Conservation (phyloP, 2,797 vertebrate species). For the Trematomus bernacchii region DNA sequence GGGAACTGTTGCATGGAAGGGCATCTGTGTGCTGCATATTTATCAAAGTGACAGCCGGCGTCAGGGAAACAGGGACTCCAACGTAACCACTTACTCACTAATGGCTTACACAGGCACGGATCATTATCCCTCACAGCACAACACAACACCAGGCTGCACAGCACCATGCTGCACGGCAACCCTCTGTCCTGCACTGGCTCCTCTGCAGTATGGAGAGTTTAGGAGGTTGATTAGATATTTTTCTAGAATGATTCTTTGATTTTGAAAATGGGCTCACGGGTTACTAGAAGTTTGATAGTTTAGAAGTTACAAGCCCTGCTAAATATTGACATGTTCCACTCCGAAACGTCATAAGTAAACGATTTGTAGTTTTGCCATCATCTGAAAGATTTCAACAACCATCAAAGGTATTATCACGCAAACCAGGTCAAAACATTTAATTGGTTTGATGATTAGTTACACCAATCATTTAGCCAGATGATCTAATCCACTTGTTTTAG, state of each 20-base stretch:
- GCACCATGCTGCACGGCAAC: conserved; percentile 49
- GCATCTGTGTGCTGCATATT: conserved; percentile 78
- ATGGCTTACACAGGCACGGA: conserved; percentile 83
- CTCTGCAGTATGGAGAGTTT: conserved; percentile 63
- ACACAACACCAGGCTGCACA: conserved; percentile 42
- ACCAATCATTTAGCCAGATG: background rate
- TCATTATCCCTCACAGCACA: conserved; percentile 83
- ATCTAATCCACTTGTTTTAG: background rate
- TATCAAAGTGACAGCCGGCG: conserved; percentile 86
- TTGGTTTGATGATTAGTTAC: background rate
- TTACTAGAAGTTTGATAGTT: conserved; percentile 32
- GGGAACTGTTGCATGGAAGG: conserved; percentile 69
- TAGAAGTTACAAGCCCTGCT: conserved; percentile 22
- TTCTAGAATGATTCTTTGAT: conserved; percentile 42
- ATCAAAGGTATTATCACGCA: background rate
- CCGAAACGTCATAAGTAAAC: background rate
- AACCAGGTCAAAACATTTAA: conserved; percentile 2
- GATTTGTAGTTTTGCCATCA: background rate
- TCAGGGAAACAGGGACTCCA: conserved; percentile 78
- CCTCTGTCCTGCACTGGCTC: conserved; percentile 53
- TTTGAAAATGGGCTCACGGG: conserved; percentile 29
- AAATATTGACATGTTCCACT: background rate
- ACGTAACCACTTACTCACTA: conserved; percentile 83
- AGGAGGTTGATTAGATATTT: conserved; percentile 71
- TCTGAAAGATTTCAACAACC: background rate